Conservation (phyloP, 92 coral and sea anemone species). For the Siderastrea siderea region DNA sequence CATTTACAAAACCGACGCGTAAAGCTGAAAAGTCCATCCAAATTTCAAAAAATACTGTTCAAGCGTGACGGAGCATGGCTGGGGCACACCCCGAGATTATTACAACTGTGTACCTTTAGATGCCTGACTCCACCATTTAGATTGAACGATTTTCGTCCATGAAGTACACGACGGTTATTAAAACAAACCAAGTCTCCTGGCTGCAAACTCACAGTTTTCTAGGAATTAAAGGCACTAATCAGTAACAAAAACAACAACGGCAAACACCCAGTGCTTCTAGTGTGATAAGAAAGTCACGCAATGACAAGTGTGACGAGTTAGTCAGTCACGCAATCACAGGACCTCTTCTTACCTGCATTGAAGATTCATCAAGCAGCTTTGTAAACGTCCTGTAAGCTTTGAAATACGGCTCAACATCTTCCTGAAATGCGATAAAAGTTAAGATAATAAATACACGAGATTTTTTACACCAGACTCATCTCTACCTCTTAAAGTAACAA, state of each 20-base stretch:
- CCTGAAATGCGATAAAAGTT: slow-evolving; percentile 14
- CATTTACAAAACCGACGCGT: no score
- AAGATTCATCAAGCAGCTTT: slow-evolving; percentile 47
- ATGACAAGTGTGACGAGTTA: neutral
- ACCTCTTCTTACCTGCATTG: slow-evolving; percentile 43
- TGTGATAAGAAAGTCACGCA: neutral
- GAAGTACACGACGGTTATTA: slow-evolving; percentile 85
- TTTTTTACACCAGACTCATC: neutral
- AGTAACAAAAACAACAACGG: neutral
- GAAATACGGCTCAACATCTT: slow-evolving; percentile 76
- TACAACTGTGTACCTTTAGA: slow-evolving; percentile 52
- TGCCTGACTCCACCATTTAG: slow-evolving; percentile 75
- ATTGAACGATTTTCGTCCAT: slow-evolving; percentile 75
- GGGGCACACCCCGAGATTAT: neutral
- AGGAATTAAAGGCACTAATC: neutral
- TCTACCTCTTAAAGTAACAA: neutral
- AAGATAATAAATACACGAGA: neutral
- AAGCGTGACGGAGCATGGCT: no score
- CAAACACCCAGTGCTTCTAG: no score
- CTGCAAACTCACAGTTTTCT: slow-evolving; percentile 38
- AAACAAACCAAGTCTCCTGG: slow-evolving; percentile 82
- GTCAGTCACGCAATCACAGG: neutral
- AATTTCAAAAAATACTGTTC: no score
- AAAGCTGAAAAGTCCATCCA: no score
- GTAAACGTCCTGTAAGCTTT: slow-evolving; percentile 64